Percentiles rank a stretch among this genome's conserved stretches.
phyloP scores from a whole-genome alignment of 2,888 invertebrate genomes.

The Habrosyne pyritoides region DNA sequence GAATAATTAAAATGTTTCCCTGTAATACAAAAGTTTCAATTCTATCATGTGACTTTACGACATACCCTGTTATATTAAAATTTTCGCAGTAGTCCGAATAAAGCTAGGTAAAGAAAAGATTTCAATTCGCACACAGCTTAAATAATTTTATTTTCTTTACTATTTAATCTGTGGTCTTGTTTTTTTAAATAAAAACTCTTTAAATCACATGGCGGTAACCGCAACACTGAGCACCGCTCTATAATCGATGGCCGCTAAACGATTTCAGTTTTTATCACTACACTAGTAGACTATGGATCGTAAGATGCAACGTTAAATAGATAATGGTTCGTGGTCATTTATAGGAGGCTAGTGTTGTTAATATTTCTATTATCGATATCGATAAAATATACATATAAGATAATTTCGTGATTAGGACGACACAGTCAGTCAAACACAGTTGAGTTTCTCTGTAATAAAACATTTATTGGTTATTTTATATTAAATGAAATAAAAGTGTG shows the following conservation, averaged over 20 bases:
- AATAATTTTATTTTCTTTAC: neutral
- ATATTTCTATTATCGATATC: neutral
- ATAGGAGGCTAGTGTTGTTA: neutral
- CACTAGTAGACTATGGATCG: neutral
- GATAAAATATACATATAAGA: neutral
- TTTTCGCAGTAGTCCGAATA: too few species aligned
- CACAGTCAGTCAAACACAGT: too few species aligned
- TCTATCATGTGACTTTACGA: too few species aligned
- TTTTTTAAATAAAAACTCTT: neutral
- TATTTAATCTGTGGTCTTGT: neutral
- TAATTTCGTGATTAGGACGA: too few species aligned
- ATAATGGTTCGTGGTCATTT: neutral
- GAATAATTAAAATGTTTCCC: too few species aligned
- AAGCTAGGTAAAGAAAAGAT: too few species aligned
- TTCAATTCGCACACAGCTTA: too few species aligned
- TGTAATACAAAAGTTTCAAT: too few species aligned
- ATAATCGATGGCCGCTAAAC: slow-evolving; percentile 11
- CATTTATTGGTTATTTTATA: too few species aligned
- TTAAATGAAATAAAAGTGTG: too few species aligned
- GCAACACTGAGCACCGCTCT: neutral
- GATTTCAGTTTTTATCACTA: neutral
- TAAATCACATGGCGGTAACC: neutral
- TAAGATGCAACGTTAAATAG: neutral
- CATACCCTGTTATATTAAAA: too few species aligned
- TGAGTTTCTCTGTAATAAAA: too few species aligned